Percentiles rank a stretch among this genome's conserved stretches.
Evolutionary conservation across 2,113 vertebrate genomes (phyloP).

Genomic region (Daboia siamensis): DNA sequence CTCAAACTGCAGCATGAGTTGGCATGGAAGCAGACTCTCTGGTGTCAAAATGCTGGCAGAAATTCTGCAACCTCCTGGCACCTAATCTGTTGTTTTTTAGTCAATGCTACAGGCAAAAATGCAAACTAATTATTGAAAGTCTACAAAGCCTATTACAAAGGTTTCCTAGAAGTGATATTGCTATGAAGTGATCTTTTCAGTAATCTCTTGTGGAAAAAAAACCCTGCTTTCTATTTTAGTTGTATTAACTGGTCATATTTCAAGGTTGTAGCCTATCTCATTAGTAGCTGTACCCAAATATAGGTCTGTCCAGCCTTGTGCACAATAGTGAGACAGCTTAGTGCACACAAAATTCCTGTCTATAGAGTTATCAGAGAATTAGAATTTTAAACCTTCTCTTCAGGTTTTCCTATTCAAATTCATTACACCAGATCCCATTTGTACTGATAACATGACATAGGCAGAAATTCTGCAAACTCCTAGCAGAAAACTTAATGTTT

Average conservation of each 20-base stretch:
- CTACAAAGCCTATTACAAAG: neutral
- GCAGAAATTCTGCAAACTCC: constrained; percentile 13
- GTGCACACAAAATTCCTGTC: neutral
- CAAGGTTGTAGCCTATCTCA: neutral
- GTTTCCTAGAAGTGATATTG: neutral
- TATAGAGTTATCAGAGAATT: neutral
- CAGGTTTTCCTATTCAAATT: neutral
- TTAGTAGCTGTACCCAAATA: neutral
- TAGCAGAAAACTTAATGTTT: neutral
- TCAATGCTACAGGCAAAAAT: constrained; percentile 1
- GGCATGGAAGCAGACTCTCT: constrained; percentile 15
- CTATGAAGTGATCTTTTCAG: neutral
- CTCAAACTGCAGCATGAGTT: constrained; percentile 28
- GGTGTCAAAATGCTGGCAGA: constrained; percentile 8
- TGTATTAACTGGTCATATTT: neutral
- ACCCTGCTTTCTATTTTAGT: neutral
- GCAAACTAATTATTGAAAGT: constrained; percentile 6
- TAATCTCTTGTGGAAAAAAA: neutral
- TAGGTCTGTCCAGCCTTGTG: neutral
- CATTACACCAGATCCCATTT: neutral
- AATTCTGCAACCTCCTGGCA: constrained; percentile 2
- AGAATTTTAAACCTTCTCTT: neutral
- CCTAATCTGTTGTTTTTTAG: neutral
- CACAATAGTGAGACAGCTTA: neutral
- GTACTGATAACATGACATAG: neutral